Conservation (phyloP, 2,888 invertebrate species). For the Chloroclystis v-ata region DNA sequence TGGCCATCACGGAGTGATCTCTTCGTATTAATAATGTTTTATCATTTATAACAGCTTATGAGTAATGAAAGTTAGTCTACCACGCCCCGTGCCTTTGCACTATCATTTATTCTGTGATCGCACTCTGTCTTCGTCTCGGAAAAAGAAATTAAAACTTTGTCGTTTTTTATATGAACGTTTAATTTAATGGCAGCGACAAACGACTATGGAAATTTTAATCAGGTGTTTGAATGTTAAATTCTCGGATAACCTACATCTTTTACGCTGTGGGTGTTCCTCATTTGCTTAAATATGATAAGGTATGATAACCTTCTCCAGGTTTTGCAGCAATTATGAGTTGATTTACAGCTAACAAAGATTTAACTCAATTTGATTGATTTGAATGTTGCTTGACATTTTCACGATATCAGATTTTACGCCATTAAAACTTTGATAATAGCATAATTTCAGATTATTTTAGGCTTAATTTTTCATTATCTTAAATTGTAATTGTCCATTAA, state of each 20-base stretch:
- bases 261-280: slow-evolving; percentile 16
- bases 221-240: slow-evolving; percentile 28
- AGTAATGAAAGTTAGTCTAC: slow-evolving; percentile 75
- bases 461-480: too few species aligned
- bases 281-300: too few species aligned
- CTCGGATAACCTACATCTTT: slow-evolving; percentile 14
- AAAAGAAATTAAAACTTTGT: slow-evolving; percentile 59
- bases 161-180: slow-evolving; percentile 53
- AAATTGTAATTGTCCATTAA: background rate
- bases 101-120: slow-evolving; percentile 24
- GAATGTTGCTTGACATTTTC: too few species aligned
- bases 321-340: too few species aligned
- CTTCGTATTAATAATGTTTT: slow-evolving; percentile 76
- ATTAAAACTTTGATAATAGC: too few species aligned
- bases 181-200: slow-evolving; percentile 63
- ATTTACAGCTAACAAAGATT: too few species aligned
- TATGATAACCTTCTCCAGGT: too few species aligned
- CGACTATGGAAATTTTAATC: slow-evolving; percentile 46
- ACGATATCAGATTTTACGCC: too few species aligned
- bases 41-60: slow-evolving; percentile 75
- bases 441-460: too few species aligned
- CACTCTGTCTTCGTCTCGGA: slow-evolving; percentile 73
- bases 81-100: slow-evolving; percentile 68
- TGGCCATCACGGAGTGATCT: slow-evolving; percentile 67
- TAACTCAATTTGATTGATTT: slow-evolving; percentile 1